phyloP scores from a whole-genome alignment of 23 tunicate species.

The Phallusia fumigata region DNA sequence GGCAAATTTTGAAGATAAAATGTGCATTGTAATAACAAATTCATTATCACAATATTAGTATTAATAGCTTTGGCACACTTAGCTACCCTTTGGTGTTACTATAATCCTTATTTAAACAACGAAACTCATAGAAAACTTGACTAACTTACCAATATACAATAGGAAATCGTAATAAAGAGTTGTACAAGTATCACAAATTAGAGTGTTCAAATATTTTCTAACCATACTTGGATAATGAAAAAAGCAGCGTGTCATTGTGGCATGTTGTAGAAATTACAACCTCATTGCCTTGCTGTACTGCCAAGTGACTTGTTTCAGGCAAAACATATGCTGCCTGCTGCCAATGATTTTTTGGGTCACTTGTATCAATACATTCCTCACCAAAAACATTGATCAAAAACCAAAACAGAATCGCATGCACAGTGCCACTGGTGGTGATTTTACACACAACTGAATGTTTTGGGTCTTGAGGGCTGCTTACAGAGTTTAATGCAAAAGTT shows the following conservation, averaged over 20 bases:
- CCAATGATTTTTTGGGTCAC: conserved; percentile 40
- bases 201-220: background rate
- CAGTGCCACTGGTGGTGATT: conserved; percentile 19
- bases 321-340: conserved; percentile 53
- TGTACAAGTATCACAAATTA: too few relatives aligned
- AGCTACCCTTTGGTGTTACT: too few relatives aligned
- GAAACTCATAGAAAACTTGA: too few relatives aligned
- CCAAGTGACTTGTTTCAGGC: conserved; percentile 20
- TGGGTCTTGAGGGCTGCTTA: background rate
- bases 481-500: conserved; percentile 13
- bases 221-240: conserved; percentile 29
- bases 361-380: conserved; percentile 28
- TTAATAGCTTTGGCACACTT: too few relatives aligned
- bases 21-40: too few relatives aligned
- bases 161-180: too few relatives aligned
- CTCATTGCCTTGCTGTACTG: conserved; percentile 22
- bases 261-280: conserved; percentile 25
- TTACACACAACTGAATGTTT: conserved; percentile 24
- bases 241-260: conserved; percentile 31
- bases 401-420: conserved; percentile 70
- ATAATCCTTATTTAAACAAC: too few relatives aligned
- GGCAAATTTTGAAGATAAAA: too few relatives aligned
- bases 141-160: too few relatives aligned
- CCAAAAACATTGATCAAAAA: conserved; percentile 46
- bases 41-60: too few relatives aligned